Evolutionary conservation across 2,113 vertebrate genomes (phyloP).

Genomic region (Aviceda subcristata): DNA sequence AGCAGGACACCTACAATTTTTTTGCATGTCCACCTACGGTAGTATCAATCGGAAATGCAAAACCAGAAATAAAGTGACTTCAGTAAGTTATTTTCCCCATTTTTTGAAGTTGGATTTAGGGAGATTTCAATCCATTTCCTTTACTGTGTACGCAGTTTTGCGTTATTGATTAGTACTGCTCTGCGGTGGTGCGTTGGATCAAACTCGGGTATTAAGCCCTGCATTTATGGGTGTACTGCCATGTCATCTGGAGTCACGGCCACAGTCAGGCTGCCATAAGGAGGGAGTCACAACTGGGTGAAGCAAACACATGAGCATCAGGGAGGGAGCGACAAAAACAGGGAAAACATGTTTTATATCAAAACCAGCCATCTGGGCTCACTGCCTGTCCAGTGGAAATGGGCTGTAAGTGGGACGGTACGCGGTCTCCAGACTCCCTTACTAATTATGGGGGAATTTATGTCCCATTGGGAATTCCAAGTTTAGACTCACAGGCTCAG

Average conservation of each 20-base stretch:
- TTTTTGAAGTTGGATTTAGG: not conserved
- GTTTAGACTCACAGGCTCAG: not conserved
- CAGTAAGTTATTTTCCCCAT: not conserved
- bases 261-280: not conserved
- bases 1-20: slow-evolving; percentile 7
- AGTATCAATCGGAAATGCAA: not conserved
- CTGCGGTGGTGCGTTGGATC: not conserved
- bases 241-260: rapidly evolving
- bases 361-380: slow-evolving; percentile 10
- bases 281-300: not conserved
- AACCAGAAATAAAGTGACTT: not conserved
- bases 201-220: not conserved
- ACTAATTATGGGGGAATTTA: slow-evolving; percentile 12
- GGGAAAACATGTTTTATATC: slow-evolving; percentile 17
- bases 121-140: not conserved
- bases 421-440: not conserved
- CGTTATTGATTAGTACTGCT: not conserved
- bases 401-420: not conserved
- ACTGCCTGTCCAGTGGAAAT: slow-evolving; percentile 20
- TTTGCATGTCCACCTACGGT: not conserved
- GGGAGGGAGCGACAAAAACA: not conserved
- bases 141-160: not conserved
- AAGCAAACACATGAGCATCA: not conserved
- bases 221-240: not conserved
- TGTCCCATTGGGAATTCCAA: not conserved